Evolutionary conservation across 30 jellyfish, hydroid and myxozoan genomes (phyloP), one percentile per base, ranked within the genome.

Genomic region (Haliclystus octoradiatus): DNA sequence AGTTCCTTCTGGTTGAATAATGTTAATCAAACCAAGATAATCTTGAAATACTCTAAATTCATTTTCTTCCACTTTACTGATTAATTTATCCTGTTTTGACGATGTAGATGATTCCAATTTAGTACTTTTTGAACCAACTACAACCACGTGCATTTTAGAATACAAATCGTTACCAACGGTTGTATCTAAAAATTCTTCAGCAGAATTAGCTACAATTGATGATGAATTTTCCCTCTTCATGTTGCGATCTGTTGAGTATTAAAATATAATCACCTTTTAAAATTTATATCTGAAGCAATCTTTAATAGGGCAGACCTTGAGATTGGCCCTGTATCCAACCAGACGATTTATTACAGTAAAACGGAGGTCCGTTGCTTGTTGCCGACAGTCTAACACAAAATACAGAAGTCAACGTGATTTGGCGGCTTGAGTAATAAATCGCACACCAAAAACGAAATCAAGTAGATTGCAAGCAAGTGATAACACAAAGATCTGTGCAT

Each of bases 31-130:
- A 13, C 99, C 99, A 68, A 91, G 70, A 49, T 91, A 91, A 74
- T 91, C 99, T 31, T 83, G 95, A 71, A 91, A 91, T 12, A 83
- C 94, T 24, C 89, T 78, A 68, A 82, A 91, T 64, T 86, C 94
- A 60, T 82, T 82, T 40, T 70, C 66, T 19, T 5, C 14, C 19
- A 9, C 57, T 40, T 40, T 40, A 9, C 19, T 40, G n/a, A n/a
- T n/a, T 19, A 40, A 5, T 19, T 40, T 40, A 19, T 40, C 57
- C 14, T 9, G 57, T 19, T 40, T 40, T 5, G 19, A 9, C 14
- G 57, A 9, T 9, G 57, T 19, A 9, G 57, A 9, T 9, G 57
- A 9, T 19, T 40, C 19, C n/a, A n/a, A n/a, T n/a, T n/a, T n/a
- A n/a, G n/a, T n/a, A n/a, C n/a, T n/a, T n/a, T n/a, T n/a, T n/a